A percentile compares a stretch with the other conserved stretches of the same genome.
Conservation (phyloP, 2,888 invertebrate genomes). For the Callyntrura guangdongensis region DNA sequence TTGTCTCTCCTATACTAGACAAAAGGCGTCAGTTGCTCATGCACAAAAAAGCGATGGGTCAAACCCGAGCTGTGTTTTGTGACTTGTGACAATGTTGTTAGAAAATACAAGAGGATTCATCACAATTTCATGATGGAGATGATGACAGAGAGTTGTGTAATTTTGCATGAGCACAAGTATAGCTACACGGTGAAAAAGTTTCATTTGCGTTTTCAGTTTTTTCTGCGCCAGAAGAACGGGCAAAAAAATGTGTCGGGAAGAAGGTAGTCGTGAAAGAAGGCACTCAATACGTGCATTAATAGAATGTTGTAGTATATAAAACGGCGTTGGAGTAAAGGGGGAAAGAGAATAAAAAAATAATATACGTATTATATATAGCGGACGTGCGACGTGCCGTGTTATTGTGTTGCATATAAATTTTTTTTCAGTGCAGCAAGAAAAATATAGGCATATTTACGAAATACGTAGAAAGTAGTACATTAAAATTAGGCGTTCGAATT, state of each 20-base stretch:
- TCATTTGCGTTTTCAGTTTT: neutral
- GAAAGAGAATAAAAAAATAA: no score
- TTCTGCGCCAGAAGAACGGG: conserved; percentile 10
- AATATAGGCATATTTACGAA: conserved; percentile 5
- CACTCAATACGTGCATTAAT: conserved; percentile 18
- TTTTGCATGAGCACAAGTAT: conserved; percentile 20
- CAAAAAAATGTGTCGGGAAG: neutral
- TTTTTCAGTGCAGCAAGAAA: conserved; percentile 21
- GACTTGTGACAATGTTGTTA: conserved; percentile 21
- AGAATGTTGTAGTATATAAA: neutral
- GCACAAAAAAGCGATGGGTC: no score
- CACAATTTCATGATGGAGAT: conserved; percentile 61
- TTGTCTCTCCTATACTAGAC: neutral
- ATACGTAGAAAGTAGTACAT: neutral
- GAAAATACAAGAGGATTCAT: conserved; percentile 35
- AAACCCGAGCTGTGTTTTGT: no score
- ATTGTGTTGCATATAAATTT: conserved; percentile 30
- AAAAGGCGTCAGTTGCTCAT: no score
- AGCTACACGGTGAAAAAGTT: neutral
- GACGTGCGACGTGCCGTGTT: conserved; percentile 10
- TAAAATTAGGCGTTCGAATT: neutral
- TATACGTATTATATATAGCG: neutral
- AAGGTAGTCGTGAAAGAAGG: neutral
- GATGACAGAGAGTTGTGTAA: conserved; percentile 54
- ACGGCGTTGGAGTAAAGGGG: conserved; percentile 10